phyloP scores from a whole-genome alignment of 2,797 vertebrate species.

The Cichlasoma orientale region DNA sequence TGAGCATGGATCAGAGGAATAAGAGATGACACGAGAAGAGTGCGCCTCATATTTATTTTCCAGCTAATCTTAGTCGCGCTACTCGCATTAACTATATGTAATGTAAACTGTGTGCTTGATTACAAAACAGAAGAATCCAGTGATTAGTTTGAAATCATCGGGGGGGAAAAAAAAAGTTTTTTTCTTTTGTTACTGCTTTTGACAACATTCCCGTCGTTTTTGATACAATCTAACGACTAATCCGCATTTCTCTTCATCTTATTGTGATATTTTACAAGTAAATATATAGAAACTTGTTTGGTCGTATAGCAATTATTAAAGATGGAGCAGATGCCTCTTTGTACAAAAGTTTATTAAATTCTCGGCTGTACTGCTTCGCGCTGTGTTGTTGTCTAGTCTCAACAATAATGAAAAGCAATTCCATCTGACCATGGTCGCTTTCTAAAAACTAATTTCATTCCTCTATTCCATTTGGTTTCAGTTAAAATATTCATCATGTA shows the following conservation, averaged over 20 bases:
- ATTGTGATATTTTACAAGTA: not conserved
- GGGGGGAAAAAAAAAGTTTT: not conserved
- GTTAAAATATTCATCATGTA: conserved; percentile 45
- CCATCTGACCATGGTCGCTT: conserved; percentile 12
- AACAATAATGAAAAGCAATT: conserved; percentile 51
- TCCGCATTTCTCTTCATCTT: not conserved
- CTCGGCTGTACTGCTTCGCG: not conserved
- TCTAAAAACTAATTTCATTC: conserved; percentile 32
- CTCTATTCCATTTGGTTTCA: conserved; percentile 19
- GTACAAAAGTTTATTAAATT: conserved; percentile 35
- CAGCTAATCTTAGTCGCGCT: not conserved
- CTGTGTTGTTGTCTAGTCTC: conserved; percentile 22
- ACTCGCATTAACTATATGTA: not conserved
- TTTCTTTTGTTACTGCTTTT: not conserved
- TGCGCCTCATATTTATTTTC: not conserved
- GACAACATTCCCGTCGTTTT: not conserved
- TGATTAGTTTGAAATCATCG: not conserved
- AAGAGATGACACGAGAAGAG: not conserved
- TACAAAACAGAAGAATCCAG: not conserved
- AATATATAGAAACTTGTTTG: not conserved
- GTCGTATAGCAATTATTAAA: not conserved
- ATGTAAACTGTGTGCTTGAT: not conserved
- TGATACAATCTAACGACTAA: not conserved
- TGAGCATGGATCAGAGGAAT: not conserved
- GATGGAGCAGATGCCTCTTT: not conserved